These are phyloP conservation scores for Merluccius polli DNA, from an alignment of 2,797 vertebrate species.

Conservation along the genomic window DNA sequence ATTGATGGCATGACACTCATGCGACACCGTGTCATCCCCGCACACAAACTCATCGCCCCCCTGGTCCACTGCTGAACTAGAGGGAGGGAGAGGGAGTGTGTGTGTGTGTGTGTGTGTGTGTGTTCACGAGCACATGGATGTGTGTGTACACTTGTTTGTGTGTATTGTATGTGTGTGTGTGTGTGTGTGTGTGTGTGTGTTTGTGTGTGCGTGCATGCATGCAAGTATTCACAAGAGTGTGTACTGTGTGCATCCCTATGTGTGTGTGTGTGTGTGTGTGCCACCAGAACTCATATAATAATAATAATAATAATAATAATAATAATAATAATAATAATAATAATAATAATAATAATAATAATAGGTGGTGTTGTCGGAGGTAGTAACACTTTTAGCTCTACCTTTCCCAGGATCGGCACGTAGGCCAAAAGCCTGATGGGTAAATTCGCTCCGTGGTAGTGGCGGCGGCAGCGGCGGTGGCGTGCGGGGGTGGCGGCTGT, in stretches of 20 bases:
- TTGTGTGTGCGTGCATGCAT: neutral
- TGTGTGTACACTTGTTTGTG: too few relatives aligned
- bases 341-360: neutral
- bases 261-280: too few relatives aligned
- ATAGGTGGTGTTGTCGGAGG: neutral
- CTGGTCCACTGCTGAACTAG: constrained; percentile 18
- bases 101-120: too few relatives aligned
- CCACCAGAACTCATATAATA: neutral
- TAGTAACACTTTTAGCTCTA: constrained; percentile 15
- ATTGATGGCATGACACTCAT: constrained; percentile 67
- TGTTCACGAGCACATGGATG: too few relatives aligned
- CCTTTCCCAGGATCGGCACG: constrained; percentile 8
- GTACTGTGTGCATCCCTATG: too few relatives aligned
- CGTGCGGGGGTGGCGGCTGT: constrained; percentile 29
- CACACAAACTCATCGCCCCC: constrained; percentile 18
- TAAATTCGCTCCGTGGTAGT: constrained; percentile 16
- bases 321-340: neutral
- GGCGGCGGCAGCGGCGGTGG: neutral
- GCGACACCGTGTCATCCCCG: constrained; percentile 54
- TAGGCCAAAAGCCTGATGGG: constrained; percentile 31
- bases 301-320: neutral
- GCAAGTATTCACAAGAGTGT: too few relatives aligned
- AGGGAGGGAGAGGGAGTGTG: constrained; percentile 10
- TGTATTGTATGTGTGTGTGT: neutral
- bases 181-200: neutral